Conservation (phyloP, 2,797 vertebrate species). For the Hemitrygon akajei region DNA sequence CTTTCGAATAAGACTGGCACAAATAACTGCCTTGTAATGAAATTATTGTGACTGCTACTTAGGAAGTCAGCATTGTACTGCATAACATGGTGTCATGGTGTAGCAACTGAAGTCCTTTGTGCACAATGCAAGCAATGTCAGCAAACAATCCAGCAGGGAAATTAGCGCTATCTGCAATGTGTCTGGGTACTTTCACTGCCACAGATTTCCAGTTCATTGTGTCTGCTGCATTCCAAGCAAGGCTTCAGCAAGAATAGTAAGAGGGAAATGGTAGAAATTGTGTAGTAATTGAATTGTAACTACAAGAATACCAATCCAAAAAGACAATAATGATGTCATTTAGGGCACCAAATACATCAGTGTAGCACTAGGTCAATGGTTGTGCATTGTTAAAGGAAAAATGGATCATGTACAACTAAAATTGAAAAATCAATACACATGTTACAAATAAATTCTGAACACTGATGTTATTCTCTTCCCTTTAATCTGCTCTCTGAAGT, state of each 20-base stretch:
- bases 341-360: background rate
- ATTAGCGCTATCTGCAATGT: background rate
- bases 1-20: background rate
- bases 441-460: background rate
- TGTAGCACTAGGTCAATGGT: background rate
- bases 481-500: background rate
- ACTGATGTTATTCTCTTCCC: background rate
- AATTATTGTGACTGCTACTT: background rate
- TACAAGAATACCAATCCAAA: background rate
- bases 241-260: background rate
- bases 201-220: background rate
- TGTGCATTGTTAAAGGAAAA: background rate
- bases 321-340: background rate
- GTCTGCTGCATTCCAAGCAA: background rate
- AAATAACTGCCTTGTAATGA: background rate
- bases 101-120: background rate
- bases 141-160: background rate
- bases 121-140: background rate
- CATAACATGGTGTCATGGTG: background rate
- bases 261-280: background rate
- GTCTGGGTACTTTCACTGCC: background rate
- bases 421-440: constrained; percentile 17
- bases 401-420: background rate
- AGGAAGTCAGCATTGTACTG: background rate
- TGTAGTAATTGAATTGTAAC: background rate